A percentile compares a stretch with the other conserved stretches of the same genome.
Evolutionary conservation across 2,888 invertebrate species (phyloP).

Genomic region (Cataglyphis albicans): DNA sequence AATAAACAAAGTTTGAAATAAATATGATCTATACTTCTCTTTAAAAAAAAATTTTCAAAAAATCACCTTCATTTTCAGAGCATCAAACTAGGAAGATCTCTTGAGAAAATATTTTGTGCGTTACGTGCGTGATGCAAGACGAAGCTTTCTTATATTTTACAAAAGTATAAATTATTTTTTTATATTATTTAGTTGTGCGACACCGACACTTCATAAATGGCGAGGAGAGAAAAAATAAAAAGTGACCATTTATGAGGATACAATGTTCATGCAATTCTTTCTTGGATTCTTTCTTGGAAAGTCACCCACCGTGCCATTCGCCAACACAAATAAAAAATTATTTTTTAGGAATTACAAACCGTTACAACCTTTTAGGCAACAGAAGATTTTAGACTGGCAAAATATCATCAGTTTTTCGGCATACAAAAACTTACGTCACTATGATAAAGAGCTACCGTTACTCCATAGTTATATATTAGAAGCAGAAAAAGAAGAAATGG

Average conservation of each 20-base stretch:
- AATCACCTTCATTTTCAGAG: too few relatives aligned
- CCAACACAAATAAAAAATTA: not conserved
- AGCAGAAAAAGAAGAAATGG: not conserved
- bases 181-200: not conserved
- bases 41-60: too few relatives aligned
- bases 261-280: too few relatives aligned
- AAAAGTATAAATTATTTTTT: not conserved
- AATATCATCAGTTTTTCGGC: not conserved
- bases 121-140: not conserved
- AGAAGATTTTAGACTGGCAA: not conserved
- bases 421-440: not conserved
- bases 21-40: too few relatives aligned
- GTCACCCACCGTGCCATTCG: not conserved
- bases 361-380: not conserved
- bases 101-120: not conserved
- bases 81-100: too few relatives aligned
- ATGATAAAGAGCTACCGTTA: not conserved
- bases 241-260: not conserved
- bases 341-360: not conserved
- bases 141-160: not conserved
- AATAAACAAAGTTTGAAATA: too few relatives aligned
- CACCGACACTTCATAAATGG: not conserved
- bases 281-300: not conserved
- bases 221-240: not conserved
- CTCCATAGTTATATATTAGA: not conserved